phyloP scores from a whole-genome alignment of 2,797 vertebrate genomes.

The Lycodopsis pacificus region DNA sequence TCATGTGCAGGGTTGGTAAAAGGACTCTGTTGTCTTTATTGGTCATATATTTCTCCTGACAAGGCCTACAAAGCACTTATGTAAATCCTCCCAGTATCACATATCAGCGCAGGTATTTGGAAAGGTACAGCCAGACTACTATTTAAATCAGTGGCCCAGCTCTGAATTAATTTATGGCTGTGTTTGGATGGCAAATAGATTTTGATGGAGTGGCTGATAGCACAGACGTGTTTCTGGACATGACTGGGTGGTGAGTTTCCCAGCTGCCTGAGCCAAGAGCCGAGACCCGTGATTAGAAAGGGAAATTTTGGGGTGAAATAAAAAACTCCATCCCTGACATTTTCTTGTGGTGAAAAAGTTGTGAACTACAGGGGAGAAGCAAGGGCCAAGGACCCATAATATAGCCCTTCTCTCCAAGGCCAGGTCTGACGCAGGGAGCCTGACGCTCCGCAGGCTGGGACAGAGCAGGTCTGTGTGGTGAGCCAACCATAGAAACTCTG shows the following conservation, averaged over 20 bases:
- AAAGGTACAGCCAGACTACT: slow-evolving; percentile 54
- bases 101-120: slow-evolving; percentile 68
- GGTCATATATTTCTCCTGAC: slow-evolving; percentile 54
- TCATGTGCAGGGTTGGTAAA: slow-evolving; percentile 46
- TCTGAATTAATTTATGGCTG: slow-evolving; percentile 62
- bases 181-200: slow-evolving; percentile 73
- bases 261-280: slow-evolving; percentile 61
- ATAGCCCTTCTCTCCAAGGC: slow-evolving; percentile 80
- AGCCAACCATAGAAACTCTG: slow-evolving; percentile 81
- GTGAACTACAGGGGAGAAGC: slow-evolving; percentile 75
- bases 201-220: slow-evolving; percentile 75
- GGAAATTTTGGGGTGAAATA: slow-evolving; percentile 64
- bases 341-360: slow-evolving; percentile 74
- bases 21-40: slow-evolving; percentile 55
- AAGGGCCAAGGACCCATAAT: slow-evolving; percentile 79
- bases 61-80: slow-evolving; percentile 61
- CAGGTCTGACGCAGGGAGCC: slow-evolving; percentile 81
- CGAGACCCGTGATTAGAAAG: slow-evolving; percentile 67
- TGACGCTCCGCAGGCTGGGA: slow-evolving; percentile 64
- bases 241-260: slow-evolving; percentile 64
- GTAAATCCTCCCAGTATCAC: slow-evolving; percentile 68
- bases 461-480: slow-evolving; percentile 79
- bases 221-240: slow-evolving; percentile 68
- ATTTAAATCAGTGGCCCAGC: slow-evolving; percentile 54
- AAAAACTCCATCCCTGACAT: slow-evolving; percentile 68